Evolutionary conservation across 2,888 invertebrate species (phyloP).

Genomic region (Acrobasis repandana): DNA sequence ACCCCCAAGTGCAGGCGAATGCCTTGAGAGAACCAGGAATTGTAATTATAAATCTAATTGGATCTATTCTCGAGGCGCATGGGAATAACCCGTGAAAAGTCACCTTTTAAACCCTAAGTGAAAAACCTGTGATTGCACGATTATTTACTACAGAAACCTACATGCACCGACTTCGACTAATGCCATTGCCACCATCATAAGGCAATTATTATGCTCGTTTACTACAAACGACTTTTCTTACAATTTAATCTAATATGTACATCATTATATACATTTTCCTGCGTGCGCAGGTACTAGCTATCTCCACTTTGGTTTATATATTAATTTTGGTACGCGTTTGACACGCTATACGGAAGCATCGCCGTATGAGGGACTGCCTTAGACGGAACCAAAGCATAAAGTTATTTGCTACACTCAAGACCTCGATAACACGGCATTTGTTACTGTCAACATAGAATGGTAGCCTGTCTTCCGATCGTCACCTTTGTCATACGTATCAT

Average conservation of each 20-base stretch:
- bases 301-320: slow-evolving; percentile 48
- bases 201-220: slow-evolving; percentile 18
- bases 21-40: too few relatives aligned
- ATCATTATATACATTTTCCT: slow-evolving; percentile 35
- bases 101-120: not conserved
- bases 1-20: too few relatives aligned
- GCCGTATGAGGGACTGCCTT: slow-evolving; percentile 3
- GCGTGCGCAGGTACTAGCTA: slow-evolving; percentile 49
- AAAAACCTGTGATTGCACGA: slow-evolving; percentile 10
- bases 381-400: not conserved
- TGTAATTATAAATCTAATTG: too few relatives aligned
- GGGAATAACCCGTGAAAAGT: not conserved
- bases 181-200: slow-evolving; percentile 9
- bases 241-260: slow-evolving; percentile 38
- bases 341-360: slow-evolving; percentile 27
- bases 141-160: not conserved
- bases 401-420: not conserved
- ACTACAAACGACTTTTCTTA: slow-evolving; percentile 43
- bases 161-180: not conserved
- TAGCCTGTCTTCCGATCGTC: too few relatives aligned
- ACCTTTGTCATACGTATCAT: too few relatives aligned
- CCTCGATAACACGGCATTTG: too few relatives aligned
- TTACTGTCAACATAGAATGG: too few relatives aligned
- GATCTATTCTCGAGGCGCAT: too few relatives aligned
- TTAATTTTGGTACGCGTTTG: slow-evolving; percentile 49